Percentiles rank a stretch among this genome's conserved stretches.
Evolutionary conservation across 1,140 invertebrate species (phyloP).

Genomic region (Brachionus calyciflorus): DNA sequence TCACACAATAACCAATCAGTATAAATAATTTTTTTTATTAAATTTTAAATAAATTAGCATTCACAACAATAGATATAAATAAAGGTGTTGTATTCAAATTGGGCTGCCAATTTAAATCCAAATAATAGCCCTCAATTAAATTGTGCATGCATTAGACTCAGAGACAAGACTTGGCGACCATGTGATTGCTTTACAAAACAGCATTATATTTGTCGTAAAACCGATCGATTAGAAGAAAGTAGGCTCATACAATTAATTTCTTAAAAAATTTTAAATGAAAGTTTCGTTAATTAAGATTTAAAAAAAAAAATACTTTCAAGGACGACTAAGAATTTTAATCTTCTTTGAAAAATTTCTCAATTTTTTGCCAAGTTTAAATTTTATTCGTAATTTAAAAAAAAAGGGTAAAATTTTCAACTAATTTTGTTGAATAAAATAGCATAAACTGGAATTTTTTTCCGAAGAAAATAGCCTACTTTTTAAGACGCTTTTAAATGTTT

Average conservation of each 20-base stretch:
- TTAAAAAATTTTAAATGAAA: background rate
- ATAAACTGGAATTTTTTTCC: no score
- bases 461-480: no score
- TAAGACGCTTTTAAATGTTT: no score
- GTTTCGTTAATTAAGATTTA: no score
- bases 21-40: background rate
- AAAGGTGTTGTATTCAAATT: background rate
- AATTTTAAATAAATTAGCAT: background rate
- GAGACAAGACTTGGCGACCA: background rate
- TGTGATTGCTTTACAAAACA: conserved; percentile 1
- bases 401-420: no score
- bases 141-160: background rate
- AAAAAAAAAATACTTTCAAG: no score
- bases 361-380: no score
- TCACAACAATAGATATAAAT: background rate
- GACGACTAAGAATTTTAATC: no score
- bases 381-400: no score
- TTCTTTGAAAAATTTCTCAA: no score
- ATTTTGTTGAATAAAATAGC: no score
- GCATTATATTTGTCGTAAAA: conserved; percentile 30
- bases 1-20: background rate
- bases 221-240: background rate
- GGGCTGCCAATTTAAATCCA: background rate
- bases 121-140: background rate
- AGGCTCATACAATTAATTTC: background rate